These are phyloP conservation scores for Caenorhabditis sulstoni DNA, from an alignment of 2,888 invertebrate genomes.

Conservation along the genomic window DNA sequence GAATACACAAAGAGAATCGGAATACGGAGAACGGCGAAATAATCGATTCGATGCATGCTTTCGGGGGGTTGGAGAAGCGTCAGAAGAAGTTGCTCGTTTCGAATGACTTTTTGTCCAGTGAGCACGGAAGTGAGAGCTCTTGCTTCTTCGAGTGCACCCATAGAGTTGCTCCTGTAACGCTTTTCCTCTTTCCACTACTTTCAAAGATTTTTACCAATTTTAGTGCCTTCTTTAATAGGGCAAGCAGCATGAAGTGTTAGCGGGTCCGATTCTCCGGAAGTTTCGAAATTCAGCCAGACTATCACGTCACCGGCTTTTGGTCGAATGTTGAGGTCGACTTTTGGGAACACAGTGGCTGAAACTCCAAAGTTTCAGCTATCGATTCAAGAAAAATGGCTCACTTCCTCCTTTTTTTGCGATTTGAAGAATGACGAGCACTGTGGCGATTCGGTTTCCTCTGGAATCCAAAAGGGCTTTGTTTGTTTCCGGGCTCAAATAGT, in stretches of 20 bases:
- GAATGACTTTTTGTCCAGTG: background rate
- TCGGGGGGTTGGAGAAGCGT: too few relatives aligned
- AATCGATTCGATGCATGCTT: too few relatives aligned
- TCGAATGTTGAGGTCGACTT: conserved; percentile 62
- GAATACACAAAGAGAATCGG: too few relatives aligned
- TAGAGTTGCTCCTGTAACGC: conserved; percentile 46
- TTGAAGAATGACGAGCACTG: conserved; percentile 69
- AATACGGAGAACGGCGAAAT: too few relatives aligned
- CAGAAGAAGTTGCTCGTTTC: conserved; percentile 19
- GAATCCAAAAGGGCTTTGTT: conserved; percentile 56
- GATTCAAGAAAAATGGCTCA: conserved; percentile 8
- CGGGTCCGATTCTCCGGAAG: conserved; percentile 55
- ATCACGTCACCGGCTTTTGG: conserved; percentile 72
- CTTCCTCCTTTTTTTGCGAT: conserved; percentile 72
- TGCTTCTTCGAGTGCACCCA: conserved; percentile 53
- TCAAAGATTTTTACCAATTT: conserved; percentile 61
- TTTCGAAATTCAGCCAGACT: conserved; percentile 72
- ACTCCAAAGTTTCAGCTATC: background rate
- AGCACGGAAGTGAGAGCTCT: conserved; percentile 40
- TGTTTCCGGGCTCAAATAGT: conserved; percentile 68
- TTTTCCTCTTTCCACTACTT: background rate
- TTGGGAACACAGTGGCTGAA: conserved; percentile 71
- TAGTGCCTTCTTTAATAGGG: conserved; percentile 66
- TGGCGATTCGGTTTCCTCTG: conserved; percentile 74
- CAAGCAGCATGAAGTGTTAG: conserved; percentile 68